Conservation (phyloP, 2,888 invertebrate genomes). For the Papilio demoleus region DNA sequence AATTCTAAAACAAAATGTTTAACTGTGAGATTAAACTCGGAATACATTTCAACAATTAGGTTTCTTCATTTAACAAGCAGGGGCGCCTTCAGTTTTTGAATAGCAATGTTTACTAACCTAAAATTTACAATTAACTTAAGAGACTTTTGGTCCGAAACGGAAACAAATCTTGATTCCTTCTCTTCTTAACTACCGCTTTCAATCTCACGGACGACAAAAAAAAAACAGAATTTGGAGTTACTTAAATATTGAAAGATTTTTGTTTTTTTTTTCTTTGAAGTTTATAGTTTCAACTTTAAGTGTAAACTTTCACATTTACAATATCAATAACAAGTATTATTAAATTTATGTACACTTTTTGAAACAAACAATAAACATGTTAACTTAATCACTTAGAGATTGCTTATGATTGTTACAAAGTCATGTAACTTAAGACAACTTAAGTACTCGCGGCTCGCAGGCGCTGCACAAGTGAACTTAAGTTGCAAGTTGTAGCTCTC, state of each 20-base stretch:
- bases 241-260: no score
- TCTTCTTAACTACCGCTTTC: no score
- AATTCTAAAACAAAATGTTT: slow-evolving; percentile 20
- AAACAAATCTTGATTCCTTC: neutral
- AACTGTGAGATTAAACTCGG: slow-evolving; percentile 5
- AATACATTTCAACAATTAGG: slow-evolving; percentile 2
- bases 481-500: slow-evolving; percentile 20
- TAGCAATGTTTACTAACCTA: neutral
- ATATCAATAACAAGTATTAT: no score
- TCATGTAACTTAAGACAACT: neutral
- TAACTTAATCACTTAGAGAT: neutral
- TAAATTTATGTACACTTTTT: no score
- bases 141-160: no score
- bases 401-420: slow-evolving; percentile 11
- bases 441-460: neutral
- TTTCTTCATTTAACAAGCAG: neutral
- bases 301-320: no score
- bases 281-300: no score
- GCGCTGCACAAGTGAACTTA: slow-evolving; percentile 13
- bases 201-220: no score
- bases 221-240: no score
- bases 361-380: neutral
- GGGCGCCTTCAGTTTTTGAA: neutral
- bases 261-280: no score
- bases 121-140: neutral